Evolutionary conservation across 1,140 invertebrate genomes (phyloP).

Genomic region (Plectrocnemia conspersa): DNA sequence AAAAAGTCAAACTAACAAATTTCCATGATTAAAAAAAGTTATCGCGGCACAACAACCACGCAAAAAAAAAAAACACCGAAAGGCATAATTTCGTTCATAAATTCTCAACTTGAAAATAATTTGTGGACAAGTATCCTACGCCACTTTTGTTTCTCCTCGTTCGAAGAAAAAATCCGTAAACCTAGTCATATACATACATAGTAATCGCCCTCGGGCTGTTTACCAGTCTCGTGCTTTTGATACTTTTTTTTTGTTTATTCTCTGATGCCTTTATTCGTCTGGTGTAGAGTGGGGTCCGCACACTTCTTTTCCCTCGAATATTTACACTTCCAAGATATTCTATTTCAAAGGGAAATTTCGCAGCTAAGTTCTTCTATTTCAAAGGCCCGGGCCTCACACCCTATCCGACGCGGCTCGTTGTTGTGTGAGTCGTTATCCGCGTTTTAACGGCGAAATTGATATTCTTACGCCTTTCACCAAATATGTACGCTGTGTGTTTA

Average conservation of each 20-base stretch:
- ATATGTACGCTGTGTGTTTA: slow-evolving; percentile 6
- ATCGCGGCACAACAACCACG: too few species aligned
- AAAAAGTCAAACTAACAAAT: too few species aligned
- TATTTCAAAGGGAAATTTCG: slow-evolving; percentile 25
- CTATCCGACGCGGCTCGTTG: too few species aligned
- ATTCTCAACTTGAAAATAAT: too few species aligned
- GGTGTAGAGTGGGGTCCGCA: slow-evolving; percentile 10
- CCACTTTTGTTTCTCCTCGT: too few species aligned
- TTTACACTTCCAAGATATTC: slow-evolving; percentile 18
- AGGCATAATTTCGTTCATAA: too few species aligned
- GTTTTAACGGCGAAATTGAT: slow-evolving; percentile 2
- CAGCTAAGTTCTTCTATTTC: slow-evolving; percentile 19
- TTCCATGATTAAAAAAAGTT: too few species aligned
- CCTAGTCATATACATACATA: too few species aligned
- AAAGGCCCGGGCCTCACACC: too few species aligned
- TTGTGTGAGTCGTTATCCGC: background rate
- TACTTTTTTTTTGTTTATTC: slow-evolving; percentile 23
- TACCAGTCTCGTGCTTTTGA: slow-evolving; percentile 13
- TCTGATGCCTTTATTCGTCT: slow-evolving; percentile 9
- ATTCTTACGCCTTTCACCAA: background rate
- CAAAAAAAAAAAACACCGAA: too few species aligned
- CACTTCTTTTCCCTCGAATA: slow-evolving; percentile 9
- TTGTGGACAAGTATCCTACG: too few species aligned
- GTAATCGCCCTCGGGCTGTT: slow-evolving; percentile 8
- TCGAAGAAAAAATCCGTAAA: too few species aligned